Evolutionary conservation across 2,797 vertebrate species (phyloP).

Genomic region (Mus caroli): DNA sequence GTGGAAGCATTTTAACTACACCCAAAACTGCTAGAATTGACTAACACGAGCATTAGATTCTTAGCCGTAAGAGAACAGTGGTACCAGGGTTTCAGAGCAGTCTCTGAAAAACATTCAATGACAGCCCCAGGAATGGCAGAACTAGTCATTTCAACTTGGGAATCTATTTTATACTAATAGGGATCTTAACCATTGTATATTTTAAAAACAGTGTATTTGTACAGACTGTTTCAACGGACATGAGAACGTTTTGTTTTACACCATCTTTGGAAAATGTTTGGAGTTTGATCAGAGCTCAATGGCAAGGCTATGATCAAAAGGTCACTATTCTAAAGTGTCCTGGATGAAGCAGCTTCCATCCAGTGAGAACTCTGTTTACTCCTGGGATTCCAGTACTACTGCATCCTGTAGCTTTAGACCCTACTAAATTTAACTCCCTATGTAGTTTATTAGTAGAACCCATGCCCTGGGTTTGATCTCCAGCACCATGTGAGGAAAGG

Average conservation of each 20-base stretch:
- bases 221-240: constrained; percentile 19
- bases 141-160: not conserved
- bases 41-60: not conserved
- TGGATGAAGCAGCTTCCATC: not conserved
- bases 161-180: not conserved
- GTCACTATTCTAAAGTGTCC: not conserved
- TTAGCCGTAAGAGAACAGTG: not conserved
- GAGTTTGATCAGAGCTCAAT: constrained; percentile 9
- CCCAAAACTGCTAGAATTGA: constrained; percentile 30
- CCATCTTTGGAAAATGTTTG: not conserved
- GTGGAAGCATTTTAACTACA: not conserved
- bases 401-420: not conserved
- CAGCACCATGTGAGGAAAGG: not conserved
- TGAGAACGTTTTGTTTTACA: constrained; percentile 15
- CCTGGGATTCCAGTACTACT: not conserved
- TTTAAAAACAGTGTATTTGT: not conserved
- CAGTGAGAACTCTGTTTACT: not conserved
- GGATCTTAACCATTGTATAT: not conserved
- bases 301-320: not conserved
- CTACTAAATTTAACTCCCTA: not conserved
- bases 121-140: not conserved
- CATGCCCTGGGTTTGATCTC: not conserved
- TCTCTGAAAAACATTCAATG: not conserved
- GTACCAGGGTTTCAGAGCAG: not conserved
- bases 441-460: not conserved